Evolutionary conservation across 2,797 vertebrate genomes (phyloP).

Genomic region (Pseudocheirus occidentalis): DNA sequence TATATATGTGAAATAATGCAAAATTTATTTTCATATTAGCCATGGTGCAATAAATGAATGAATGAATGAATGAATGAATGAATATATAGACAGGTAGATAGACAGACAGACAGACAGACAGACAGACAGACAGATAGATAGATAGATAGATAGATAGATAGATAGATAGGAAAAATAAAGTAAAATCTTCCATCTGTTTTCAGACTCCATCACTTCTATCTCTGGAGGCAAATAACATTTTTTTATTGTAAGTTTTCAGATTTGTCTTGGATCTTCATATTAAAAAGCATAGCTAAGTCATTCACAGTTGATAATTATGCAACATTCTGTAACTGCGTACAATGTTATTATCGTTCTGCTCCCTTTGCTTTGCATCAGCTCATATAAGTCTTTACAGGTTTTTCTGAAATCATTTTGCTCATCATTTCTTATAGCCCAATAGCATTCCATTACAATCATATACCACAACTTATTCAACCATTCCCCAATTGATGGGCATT

Average conservation of each 20-base stretch:
- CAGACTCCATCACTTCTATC: not conserved
- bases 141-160: no score
- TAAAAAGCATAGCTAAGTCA: not conserved
- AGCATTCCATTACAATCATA: not conserved
- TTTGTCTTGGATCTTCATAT: not conserved
- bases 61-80: not conserved
- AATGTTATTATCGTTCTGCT: not conserved
- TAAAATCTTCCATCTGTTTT: not conserved
- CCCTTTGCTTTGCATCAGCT: not conserved
- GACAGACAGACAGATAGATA: no score
- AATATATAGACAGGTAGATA: no score
- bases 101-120: no score
- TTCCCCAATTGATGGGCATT: not conserved
- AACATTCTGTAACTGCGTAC: not conserved
- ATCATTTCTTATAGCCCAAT: not conserved
- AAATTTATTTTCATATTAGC: not conserved
- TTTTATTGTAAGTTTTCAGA: not conserved
- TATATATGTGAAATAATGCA: not conserved
- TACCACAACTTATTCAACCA: not conserved
- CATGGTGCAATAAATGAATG: not conserved
- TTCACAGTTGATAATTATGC: not conserved
- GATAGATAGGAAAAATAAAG: not conserved
- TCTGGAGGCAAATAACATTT: not conserved
- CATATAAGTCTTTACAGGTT: not conserved
- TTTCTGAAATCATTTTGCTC: not conserved